These are phyloP conservation scores for Desmodus rotundus DNA, from an alignment of 2,113 vertebrate species.

Conservation along the genomic window DNA sequence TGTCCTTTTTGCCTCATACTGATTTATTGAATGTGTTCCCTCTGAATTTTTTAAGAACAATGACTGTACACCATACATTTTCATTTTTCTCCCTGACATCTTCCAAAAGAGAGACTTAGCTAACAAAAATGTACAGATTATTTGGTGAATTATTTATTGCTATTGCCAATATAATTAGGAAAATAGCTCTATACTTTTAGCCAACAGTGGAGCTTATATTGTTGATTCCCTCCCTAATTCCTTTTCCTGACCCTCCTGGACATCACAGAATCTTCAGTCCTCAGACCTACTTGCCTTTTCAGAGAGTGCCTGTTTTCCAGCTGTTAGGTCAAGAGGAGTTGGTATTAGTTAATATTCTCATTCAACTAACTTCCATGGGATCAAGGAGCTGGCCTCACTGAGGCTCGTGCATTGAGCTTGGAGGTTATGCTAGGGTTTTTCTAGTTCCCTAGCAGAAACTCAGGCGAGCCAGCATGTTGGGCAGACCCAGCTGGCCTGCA, in stretches of 20 bases:
- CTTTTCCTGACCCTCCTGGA: background rate
- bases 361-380: background rate
- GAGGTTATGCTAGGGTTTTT: background rate
- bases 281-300: background rate
- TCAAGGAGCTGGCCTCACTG: background rate
- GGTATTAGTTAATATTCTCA: background rate
- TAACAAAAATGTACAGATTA: background rate
- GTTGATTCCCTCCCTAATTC: background rate
- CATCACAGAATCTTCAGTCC: background rate
- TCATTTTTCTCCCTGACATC: background rate
- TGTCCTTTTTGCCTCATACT: background rate
- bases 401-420: background rate
- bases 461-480: background rate
- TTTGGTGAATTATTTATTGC: background rate
- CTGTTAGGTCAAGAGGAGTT: background rate
- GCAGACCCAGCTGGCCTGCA: conserved; percentile 16
- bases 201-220: background rate
- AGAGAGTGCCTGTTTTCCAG: background rate
- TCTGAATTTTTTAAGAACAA: background rate
- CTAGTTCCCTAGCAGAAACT: background rate
- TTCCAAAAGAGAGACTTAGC: background rate
- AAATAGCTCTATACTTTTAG: background rate
- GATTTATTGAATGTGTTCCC: background rate
- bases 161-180: background rate
- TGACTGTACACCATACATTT: background rate